Percentiles rank a stretch among this genome's conserved stretches.
phyloP scores from a whole-genome alignment of 2,113 vertebrate genomes.

The Mus pahari region DNA sequence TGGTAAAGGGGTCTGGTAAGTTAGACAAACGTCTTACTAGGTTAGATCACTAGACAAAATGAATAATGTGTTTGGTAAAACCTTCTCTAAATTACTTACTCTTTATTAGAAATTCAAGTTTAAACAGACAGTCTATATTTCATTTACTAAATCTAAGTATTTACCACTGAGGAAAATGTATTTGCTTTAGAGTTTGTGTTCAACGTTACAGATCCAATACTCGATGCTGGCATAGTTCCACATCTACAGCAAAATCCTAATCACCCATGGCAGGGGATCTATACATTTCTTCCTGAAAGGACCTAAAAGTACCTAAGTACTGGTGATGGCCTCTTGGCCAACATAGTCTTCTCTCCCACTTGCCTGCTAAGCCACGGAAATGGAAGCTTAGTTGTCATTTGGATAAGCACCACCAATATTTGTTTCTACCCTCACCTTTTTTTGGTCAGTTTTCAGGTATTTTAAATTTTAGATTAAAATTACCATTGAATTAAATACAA shows the following conservation, averaged over 20 bases:
- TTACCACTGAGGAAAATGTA: background rate
- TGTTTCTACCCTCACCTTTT: background rate
- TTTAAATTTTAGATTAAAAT: constrained; percentile 27
- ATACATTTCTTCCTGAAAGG: background rate
- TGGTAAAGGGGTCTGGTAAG: background rate
- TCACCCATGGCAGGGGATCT: background rate
- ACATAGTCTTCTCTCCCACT: background rate
- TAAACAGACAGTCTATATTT: background rate
- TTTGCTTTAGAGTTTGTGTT: background rate
- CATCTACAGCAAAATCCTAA: background rate
- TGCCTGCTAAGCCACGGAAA: background rate
- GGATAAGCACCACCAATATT: background rate
- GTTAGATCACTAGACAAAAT: background rate
- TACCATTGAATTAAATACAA: background rate
- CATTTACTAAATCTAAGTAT: background rate
- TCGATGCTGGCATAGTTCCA: background rate
- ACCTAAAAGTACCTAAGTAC: constrained; percentile 13
- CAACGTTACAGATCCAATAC: background rate
- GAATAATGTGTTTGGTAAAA: background rate
- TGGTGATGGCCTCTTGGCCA: background rate
- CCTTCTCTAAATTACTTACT: background rate
- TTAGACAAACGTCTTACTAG: background rate
- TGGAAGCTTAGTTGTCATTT: background rate
- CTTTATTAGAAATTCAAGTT: constrained; percentile 37
- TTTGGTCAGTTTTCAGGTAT: background rate